These are phyloP conservation scores for Diabrotica undecimpunctata DNA, from an alignment of 1,140 invertebrate species.

Conservation along the genomic window DNA sequence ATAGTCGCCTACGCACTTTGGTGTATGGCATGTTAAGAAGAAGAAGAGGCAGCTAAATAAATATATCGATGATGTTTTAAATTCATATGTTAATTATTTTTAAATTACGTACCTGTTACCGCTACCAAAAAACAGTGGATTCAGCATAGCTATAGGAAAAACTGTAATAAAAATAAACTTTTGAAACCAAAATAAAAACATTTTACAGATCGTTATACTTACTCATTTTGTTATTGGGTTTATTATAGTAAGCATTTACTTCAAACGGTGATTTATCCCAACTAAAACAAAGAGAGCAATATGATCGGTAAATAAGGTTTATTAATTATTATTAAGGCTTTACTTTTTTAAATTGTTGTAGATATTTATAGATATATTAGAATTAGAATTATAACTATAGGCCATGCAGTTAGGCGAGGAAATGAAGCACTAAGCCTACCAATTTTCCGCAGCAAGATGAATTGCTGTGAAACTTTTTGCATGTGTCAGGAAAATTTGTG, in stretches of 20 bases:
- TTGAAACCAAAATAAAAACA: neutral
- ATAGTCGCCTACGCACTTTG: too few species aligned
- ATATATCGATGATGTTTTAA: neutral
- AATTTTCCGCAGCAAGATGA: too few species aligned
- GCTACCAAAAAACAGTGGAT: slow-evolving; percentile 40
- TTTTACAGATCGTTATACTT: slow-evolving; percentile 19
- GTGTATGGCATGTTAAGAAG: too few species aligned
- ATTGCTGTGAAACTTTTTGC: too few species aligned
- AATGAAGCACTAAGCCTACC: too few species aligned
- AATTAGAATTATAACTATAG: too few species aligned
- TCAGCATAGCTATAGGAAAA: slow-evolving; percentile 39
- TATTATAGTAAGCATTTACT: slow-evolving; percentile 41
- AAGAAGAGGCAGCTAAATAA: too few species aligned
- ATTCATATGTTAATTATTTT: neutral
- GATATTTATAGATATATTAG: too few species aligned
- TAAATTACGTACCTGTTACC: slow-evolving; percentile 22
- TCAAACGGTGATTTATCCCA: slow-evolving; percentile 42
- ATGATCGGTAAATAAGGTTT: neutral
- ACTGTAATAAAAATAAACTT: slow-evolving; percentile 30
- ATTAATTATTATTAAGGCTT: neutral
- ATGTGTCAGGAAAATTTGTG: too few species aligned
- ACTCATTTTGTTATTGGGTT: slow-evolving; percentile 41
- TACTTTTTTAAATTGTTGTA: neutral
- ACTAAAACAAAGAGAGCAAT: slow-evolving; percentile 28
- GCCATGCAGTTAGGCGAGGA: too few species aligned